phyloP scores from a whole-genome alignment of 2,888 invertebrate genomes.

The Trissonchulus latispiculum region DNA sequence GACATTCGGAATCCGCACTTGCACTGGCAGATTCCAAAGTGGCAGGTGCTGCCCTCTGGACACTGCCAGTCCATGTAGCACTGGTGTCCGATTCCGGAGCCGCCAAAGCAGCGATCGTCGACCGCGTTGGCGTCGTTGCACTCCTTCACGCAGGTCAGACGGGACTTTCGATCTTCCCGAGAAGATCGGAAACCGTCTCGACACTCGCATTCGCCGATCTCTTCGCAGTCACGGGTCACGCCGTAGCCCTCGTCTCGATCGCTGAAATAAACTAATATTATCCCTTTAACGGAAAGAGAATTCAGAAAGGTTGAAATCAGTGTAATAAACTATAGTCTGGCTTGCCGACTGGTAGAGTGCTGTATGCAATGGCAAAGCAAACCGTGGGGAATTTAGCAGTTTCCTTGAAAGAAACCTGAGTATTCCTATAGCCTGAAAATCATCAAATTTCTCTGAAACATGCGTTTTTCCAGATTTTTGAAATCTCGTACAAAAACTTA shows the following conservation, averaged over 20 bases:
- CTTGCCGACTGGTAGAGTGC: too few species aligned
- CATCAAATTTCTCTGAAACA: too few species aligned
- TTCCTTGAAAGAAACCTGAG: too few species aligned
- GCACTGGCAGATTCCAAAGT: conserved; percentile 18
- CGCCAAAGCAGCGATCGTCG: conserved; percentile 4
- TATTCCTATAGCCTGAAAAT: too few species aligned
- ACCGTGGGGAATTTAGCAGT: too few species aligned
- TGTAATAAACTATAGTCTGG: too few species aligned
- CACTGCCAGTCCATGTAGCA: conserved; percentile 20
- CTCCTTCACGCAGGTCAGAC: conserved; percentile 9
- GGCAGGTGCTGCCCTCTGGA: conserved; percentile 1
- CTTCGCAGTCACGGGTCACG: background rate
- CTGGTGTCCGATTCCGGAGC: background rate
- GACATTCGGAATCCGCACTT: background rate
- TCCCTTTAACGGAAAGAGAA: too few species aligned
- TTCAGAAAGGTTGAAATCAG: too few species aligned
- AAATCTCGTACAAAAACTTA: too few species aligned
- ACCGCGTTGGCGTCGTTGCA: conserved; percentile 6
- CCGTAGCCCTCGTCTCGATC: background rate
- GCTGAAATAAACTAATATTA: background rate
- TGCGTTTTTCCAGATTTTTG: too few species aligned
- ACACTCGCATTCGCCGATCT: background rate
- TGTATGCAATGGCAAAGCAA: too few species aligned
- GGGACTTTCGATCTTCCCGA: conserved; percentile 2
- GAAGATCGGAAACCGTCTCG: background rate